Evolutionary conservation across 2,113 vertebrate genomes (phyloP), one percentile per base, ranked within the genome.

Genomic region (Leptocoma aspasia): DNA sequence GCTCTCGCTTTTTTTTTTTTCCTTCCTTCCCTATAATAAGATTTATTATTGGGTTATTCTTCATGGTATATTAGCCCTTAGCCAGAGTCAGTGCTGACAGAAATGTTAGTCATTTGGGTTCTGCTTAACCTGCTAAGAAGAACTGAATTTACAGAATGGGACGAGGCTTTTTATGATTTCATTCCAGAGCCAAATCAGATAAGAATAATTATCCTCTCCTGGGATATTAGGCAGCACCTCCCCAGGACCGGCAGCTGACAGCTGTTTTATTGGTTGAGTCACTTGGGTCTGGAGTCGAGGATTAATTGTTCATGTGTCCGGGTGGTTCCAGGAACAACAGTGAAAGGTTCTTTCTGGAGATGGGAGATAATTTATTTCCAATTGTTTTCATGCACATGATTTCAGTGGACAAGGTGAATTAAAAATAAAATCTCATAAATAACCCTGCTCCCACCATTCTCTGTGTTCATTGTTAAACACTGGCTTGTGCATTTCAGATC

Each of bases 101-200:
- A 94, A 97, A 97, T 97, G 97, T 98, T 98, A 97, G 97, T 98
- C 97, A 97, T 97, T 97, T 97, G 96, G 97, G 96, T 94, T 90
- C 94, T 97, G 96, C 91, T 97, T 98, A 97, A 97, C 96, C 98
- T 97, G 80, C 98, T 98, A 98, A 96, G 98, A 98, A 97, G 97
- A 97, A 98, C 97, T 97, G 95, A 95, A 97, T 98, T 97, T 97
- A 84, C 96, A 97, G 97, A 98, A 98, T 94, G 97, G 95, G 96
- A 96, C 79, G 97, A 96, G 96, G 97, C 98, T 97, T 96, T 97
- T 98, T 97, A 97, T 98, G 98, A 99, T 99, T 99, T 99, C 98
- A 98, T 99, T 99, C 98, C 98, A 98, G 97, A 97, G 97, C 98
- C 98, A 98, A 99, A 99, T 98, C 98, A 98, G 98, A 99, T 99